A percentile compares a stretch with the other conserved stretches of the same genome.
Evolutionary conservation across 2,113 vertebrate species (phyloP).

Genomic region (Pycnonotus jocosus): DNA sequence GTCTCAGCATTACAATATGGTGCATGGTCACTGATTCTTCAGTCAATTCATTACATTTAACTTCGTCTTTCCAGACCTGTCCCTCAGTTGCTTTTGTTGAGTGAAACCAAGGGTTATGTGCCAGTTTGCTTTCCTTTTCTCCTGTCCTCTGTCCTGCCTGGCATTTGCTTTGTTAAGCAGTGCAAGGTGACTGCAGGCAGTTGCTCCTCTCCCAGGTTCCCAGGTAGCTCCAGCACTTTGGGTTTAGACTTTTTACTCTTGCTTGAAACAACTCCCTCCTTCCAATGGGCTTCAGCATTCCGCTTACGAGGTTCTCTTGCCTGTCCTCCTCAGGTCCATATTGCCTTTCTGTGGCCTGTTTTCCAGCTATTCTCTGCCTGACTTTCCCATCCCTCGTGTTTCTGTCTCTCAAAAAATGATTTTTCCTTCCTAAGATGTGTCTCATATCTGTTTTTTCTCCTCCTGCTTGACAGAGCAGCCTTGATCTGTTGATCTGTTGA

Average conservation of each 20-base stretch:
- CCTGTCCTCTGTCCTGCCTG: not conserved
- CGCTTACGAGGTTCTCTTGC: not conserved
- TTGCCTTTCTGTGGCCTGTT: not conserved
- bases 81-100: not conserved
- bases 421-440: not conserved
- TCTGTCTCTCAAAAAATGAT: not conserved
- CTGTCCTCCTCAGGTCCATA: not conserved
- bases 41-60: not conserved
- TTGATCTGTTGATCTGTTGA: not conserved
- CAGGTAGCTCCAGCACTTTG: not conserved
- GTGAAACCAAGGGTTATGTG: not conserved
- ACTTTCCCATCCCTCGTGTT: not conserved
- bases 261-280: not conserved
- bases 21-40: not conserved
- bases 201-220: not conserved
- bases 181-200: not conserved
- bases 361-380: not conserved
- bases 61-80: not conserved
- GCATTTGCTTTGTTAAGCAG: not conserved
- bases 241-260: not conserved
- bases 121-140: not conserved
- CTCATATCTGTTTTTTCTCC: not conserved
- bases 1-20: not conserved
- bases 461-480: not conserved
- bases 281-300: not conserved